phyloP scores from a whole-genome alignment of 2,888 invertebrate species.

The Hemaris fuciformis region DNA sequence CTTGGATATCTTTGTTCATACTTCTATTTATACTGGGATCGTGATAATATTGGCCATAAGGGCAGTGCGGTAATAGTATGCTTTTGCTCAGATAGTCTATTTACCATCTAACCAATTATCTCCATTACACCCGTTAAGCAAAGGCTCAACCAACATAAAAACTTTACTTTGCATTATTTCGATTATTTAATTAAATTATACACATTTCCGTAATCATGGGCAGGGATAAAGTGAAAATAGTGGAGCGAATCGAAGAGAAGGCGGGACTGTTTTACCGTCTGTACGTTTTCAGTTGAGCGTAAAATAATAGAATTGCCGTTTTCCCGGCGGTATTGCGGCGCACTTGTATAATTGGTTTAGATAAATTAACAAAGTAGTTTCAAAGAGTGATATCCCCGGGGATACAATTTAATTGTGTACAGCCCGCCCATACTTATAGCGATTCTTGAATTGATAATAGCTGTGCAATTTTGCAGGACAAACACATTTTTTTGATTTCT shows the following conservation, averaged over 20 bases:
- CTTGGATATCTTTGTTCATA: no score
- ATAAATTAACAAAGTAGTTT: constrained; percentile 78
- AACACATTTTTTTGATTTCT: constrained; percentile 8
- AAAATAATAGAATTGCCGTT: constrained; percentile 63
- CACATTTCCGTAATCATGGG: constrained; percentile 6
- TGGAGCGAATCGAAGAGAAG: constrained; percentile 8
- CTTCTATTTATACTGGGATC: no score
- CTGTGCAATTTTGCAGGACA: neutral
- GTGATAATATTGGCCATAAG: no score
- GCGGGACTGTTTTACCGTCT: constrained; percentile 3
- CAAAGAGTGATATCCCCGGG: constrained; percentile 67
- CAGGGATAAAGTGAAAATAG: constrained; percentile 8
- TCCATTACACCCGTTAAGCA: neutral
- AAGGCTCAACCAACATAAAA: neutral
- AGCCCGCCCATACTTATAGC: constrained; percentile 54
- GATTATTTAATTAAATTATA: constrained; percentile 1
- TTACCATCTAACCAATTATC: neutral
- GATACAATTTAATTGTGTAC: constrained; percentile 68
- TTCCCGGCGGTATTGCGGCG: constrained; percentile 53
- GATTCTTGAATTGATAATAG: constrained; percentile 53
- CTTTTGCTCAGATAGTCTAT: no score
- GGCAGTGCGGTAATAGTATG: no score
- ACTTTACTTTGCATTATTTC: neutral
- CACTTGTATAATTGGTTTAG: constrained; percentile 75
- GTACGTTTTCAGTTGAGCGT: constrained; percentile 48